A percentile compares a stretch with the other conserved stretches of the same genome.
Conservation (phyloP, 37 sponge, comb jelly and placozoan species). For the Chondrilla cf. caribensis region DNA sequence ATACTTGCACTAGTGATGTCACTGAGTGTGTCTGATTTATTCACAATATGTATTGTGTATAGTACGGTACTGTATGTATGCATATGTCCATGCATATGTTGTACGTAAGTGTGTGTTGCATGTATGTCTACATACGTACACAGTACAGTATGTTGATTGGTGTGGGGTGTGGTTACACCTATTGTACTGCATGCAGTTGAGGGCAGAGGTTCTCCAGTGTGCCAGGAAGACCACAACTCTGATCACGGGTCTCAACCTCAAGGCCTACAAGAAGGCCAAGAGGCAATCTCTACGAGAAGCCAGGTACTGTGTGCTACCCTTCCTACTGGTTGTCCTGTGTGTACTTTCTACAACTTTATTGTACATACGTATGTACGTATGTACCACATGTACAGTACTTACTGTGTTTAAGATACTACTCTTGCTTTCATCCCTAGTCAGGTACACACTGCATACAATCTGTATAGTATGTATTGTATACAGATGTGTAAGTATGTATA, state of each 20-base stretch:
- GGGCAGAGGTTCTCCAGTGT: conserved; percentile 73
- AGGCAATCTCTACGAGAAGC: conserved; percentile 94
- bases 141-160: background rate
- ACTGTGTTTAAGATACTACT: conserved; percentile 1
- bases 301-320: too few relatives aligned
- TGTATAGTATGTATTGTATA: too few relatives aligned
- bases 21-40: too few relatives aligned
- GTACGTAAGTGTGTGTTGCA: background rate
- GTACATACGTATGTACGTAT: conserved; percentile 17
- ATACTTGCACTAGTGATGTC: too few relatives aligned
- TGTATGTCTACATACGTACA: background rate
- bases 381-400: background rate
- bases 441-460: too few relatives aligned
- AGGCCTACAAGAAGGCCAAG: conserved; percentile 92
- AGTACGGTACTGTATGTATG: conserved; percentile 32
- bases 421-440: background rate
- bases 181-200: conserved; percentile 44
- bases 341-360: background rate
- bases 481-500: background rate
- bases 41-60: too few relatives aligned
- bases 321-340: background rate
- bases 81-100: conserved; percentile 4
- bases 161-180: background rate
- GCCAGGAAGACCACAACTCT: conserved; percentile 87
- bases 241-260: conserved; percentile 94